Evolutionary conservation across 2,113 vertebrate genomes (phyloP).

Genomic region (Scytalopus superciliaris): DNA sequence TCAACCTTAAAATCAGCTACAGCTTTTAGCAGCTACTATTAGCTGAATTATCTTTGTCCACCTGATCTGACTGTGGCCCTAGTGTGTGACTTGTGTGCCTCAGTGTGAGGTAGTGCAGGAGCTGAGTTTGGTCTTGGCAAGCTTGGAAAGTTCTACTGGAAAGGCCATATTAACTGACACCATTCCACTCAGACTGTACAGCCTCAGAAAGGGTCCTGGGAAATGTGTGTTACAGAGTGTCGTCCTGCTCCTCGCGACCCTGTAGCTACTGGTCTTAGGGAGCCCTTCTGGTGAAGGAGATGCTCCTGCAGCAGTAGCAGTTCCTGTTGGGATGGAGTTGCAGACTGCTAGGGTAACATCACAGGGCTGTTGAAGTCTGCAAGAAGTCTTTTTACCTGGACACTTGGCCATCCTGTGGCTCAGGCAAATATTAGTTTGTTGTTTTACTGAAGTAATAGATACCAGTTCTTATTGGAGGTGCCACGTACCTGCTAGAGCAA

Average conservation of each 20-base stretch:
- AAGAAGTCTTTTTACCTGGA: background rate
- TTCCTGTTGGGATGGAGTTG: background rate
- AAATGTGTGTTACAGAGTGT: fast-evolving
- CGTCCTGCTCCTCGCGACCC: background rate
- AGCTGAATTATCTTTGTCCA: background rate
- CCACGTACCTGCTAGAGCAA: constrained; percentile 22
- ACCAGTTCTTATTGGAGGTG: constrained; percentile 43
- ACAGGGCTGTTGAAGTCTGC: background rate
- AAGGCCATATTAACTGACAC: background rate
- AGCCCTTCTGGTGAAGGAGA: background rate
- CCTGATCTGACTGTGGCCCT: background rate
- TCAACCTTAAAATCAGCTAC: background rate
- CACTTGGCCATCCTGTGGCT: constrained; percentile 21
- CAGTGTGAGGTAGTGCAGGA: background rate
- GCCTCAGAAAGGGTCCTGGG: background rate
- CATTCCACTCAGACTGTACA: fast-evolving
- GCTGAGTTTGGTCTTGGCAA: background rate
- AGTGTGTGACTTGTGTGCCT: background rate
- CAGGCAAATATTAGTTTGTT: background rate
- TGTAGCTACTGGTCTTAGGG: background rate
- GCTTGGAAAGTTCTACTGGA: background rate
- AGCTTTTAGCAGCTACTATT: background rate
- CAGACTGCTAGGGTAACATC: background rate
- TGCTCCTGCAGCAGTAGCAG: background rate
- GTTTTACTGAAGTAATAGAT: background rate